Evolutionary conservation across 2,797 vertebrate species (phyloP).

Genomic region (Tolypeutes matacus): DNA sequence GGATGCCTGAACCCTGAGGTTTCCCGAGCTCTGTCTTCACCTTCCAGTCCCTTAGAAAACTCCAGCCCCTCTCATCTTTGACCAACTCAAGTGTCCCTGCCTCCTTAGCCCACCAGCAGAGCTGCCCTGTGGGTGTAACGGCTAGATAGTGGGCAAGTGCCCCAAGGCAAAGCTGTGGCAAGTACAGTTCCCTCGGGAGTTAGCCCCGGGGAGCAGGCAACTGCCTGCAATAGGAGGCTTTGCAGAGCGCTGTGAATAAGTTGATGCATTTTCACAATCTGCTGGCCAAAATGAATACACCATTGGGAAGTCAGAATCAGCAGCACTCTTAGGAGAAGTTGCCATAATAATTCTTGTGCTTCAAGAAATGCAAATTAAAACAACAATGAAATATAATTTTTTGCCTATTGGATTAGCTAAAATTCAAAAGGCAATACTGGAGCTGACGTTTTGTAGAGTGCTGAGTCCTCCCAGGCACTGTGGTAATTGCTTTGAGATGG

Average conservation of each 20-base stretch:
- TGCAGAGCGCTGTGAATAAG: neutral
- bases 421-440: neutral
- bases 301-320: neutral
- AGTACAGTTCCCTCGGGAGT: neutral
- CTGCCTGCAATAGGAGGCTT: neutral
- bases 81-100: neutral
- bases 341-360: neutral
- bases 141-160: neutral
- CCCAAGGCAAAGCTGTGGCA: neutral
- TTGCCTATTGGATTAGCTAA: neutral
- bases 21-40: neutral
- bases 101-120: neutral
- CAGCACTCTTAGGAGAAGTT: neutral
- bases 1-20: neutral
- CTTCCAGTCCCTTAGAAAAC: neutral
- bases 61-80: neutral
- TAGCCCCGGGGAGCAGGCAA: neutral
- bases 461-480: neutral
- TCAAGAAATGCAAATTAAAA: slow-evolving; percentile 50
- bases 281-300: neutral
- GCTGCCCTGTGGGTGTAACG: neutral
- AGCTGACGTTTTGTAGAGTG: neutral
- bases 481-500: neutral
- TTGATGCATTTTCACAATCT: neutral
- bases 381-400: neutral